These are phyloP conservation scores for Nyleta sp. DNA, from an alignment of 2,888 invertebrate species.

Conservation along the genomic window DNA sequence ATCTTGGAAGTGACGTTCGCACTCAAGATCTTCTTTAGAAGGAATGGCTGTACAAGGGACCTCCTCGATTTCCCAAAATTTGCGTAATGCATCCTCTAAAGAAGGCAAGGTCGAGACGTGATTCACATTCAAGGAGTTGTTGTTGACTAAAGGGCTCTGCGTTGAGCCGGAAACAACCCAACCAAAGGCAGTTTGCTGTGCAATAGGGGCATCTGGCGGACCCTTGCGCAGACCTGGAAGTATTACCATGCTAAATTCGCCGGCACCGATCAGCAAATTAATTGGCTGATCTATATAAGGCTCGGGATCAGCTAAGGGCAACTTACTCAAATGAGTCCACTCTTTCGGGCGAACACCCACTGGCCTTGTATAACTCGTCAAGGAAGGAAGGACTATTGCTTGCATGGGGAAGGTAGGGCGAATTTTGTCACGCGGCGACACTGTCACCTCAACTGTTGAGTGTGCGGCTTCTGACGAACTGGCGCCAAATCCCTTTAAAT, in stretches of 20 bases:
- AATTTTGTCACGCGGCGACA: not conserved
- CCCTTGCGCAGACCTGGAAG: constrained; percentile 15
- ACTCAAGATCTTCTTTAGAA: not conserved
- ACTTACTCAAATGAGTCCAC: constrained; percentile 14
- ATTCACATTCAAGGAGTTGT: not conserved
- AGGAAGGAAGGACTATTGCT: not conserved
- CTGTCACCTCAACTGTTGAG: not conserved
- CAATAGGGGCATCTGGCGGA: constrained; percentile 6
- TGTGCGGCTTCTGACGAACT: not conserved
- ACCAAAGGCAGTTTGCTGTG: constrained; percentile 25
- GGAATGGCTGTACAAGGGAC: not conserved
- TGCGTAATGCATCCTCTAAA: not conserved
- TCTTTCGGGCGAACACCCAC: not conserved
- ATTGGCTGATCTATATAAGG: not conserved
- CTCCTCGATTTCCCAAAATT: not conserved
- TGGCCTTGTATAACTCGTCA: not conserved
- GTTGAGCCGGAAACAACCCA: constrained; percentile 23
- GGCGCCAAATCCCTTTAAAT: not conserved
- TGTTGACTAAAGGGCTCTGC: too few relatives aligned
- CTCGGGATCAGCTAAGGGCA: constrained; percentile 23
- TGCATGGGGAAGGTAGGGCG: not conserved
- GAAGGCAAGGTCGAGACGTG: not conserved
- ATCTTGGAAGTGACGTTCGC: not conserved
- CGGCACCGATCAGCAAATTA: constrained; percentile 9
- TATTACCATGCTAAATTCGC: constrained; percentile 9